These are phyloP conservation scores for Pterophyllum scalare DNA, from an alignment of 2,113 vertebrate genomes.

Conservation along the genomic window DNA sequence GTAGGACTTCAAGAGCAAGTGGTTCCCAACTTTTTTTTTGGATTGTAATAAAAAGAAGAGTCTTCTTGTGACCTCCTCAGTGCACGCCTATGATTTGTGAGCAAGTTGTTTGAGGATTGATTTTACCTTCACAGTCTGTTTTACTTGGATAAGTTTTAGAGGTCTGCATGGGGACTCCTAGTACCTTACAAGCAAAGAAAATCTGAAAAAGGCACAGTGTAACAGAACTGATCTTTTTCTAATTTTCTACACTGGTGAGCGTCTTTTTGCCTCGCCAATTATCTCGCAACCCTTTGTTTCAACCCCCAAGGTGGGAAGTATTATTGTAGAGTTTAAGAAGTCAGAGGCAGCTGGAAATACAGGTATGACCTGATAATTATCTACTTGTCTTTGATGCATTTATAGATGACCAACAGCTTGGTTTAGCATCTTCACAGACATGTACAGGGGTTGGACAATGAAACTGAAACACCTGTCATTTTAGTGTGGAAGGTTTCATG, in stretches of 20 bases:
- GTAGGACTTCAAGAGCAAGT: neutral
- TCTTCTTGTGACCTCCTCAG: neutral
- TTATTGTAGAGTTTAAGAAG: neutral
- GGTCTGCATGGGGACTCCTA: neutral
- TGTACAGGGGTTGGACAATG: too few species aligned
- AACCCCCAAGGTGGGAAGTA: neutral
- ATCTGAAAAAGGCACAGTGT: neutral
- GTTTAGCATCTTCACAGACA: neutral
- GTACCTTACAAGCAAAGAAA: neutral
- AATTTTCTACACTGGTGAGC: neutral
- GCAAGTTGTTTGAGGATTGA: neutral
- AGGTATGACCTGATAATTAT: neutral
- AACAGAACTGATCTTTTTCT: neutral
- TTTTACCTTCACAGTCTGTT: conserved; percentile 8
- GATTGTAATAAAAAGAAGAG: neutral
- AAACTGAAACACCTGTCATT: too few species aligned
- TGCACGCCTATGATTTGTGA: conserved; percentile 12
- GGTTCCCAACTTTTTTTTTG: neutral
- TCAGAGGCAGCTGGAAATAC: neutral
- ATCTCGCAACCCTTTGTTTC: neutral
- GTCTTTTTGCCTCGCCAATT: neutral
- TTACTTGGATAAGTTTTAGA: neutral
- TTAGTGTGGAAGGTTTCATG: too few species aligned
- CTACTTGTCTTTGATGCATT: neutral
- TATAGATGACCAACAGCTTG: neutral